A percentile compares a stretch with the other conserved stretches of the same genome.
phyloP scores from a whole-genome alignment of 2,113 vertebrate species.

The Nesogale talazaci region DNA sequence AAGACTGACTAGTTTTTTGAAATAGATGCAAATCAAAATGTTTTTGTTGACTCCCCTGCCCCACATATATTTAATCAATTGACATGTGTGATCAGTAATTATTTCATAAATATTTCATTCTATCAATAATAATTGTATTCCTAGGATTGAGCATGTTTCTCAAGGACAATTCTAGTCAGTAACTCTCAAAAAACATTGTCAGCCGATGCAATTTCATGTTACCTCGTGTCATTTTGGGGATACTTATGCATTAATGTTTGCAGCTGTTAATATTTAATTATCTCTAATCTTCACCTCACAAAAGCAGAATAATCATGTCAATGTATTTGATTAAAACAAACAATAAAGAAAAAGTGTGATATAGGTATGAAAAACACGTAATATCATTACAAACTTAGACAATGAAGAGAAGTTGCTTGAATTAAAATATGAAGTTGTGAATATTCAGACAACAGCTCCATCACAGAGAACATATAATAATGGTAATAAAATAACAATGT shows the following conservation, averaged over 20 bases:
- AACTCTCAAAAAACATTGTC: neutral
- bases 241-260: neutral
- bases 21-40: neutral
- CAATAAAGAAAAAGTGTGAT: neutral
- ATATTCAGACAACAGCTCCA: neutral
- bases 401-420: neutral
- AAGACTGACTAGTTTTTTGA: neutral
- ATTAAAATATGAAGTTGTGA: slow-evolving; percentile 15
- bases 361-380: neutral
- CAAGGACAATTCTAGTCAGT: neutral
- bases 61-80: neutral
- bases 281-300: neutral
- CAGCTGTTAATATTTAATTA: neutral
- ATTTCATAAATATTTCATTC: neutral
- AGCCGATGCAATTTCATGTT: neutral
- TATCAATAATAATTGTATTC: neutral
- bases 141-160: neutral
- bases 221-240: neutral
- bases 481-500: neutral
- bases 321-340: neutral
- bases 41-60: neutral
- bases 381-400: neutral
- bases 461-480: neutral
- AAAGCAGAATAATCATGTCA: neutral
- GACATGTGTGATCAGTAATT: neutral